phyloP scores from a whole-genome alignment of 2,888 invertebrate species.

The Harpalus rufipes region DNA sequence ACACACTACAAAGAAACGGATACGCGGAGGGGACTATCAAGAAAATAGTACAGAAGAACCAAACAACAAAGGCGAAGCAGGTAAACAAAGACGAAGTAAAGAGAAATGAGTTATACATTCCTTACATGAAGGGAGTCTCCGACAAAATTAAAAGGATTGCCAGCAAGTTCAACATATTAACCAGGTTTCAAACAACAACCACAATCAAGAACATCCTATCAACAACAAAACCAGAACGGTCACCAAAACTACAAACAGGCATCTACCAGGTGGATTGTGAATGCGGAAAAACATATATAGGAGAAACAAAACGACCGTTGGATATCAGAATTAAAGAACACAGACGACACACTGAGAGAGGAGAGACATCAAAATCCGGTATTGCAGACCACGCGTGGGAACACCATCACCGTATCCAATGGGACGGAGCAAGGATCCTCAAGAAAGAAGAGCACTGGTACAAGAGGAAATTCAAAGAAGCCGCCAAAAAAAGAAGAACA shows the following conservation, averaged over 20 bases:
- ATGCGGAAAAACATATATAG: not conserved
- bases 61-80: not conserved
- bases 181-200: slow-evolving; percentile 69
- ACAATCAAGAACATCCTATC: slow-evolving; percentile 29
- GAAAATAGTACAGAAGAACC: not conserved
- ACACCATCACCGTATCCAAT: too few species aligned
- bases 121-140: slow-evolving; percentile 11
- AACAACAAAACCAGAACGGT: not conserved
- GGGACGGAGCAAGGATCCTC: too few species aligned
- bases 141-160: slow-evolving; percentile 30
- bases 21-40: not conserved
- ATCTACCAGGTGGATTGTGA: not conserved
- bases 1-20: not conserved
- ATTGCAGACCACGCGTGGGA: too few species aligned
- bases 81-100: not conserved
- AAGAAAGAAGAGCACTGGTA: too few species aligned
- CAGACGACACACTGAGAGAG: too few species aligned
- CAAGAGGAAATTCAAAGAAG: too few species aligned
- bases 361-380: too few species aligned
- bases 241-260: not conserved
- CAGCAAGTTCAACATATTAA: slow-evolving; percentile 6
- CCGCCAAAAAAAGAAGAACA: too few species aligned
- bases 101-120: slow-evolving; percentile 15
- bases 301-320: too few species aligned
- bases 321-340: too few species aligned